These are phyloP conservation scores for Esox lucius DNA, from an alignment of 2,797 vertebrate species.

Conservation along the genomic window DNA sequence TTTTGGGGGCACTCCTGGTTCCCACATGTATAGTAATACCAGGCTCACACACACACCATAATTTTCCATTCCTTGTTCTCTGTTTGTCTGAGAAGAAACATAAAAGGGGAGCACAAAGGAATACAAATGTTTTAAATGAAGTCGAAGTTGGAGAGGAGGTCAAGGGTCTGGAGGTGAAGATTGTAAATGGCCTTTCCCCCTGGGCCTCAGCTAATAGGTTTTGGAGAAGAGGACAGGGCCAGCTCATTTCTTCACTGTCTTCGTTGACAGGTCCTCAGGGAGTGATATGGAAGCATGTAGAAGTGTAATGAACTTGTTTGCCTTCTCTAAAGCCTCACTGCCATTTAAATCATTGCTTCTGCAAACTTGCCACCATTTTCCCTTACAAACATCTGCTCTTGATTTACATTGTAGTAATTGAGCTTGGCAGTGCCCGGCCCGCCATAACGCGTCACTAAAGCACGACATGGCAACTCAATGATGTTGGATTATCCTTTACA, in stretches of 20 bases:
- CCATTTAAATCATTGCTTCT: constrained; percentile 75
- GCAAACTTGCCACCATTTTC: constrained; percentile 56
- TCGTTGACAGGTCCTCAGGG: constrained; percentile 72
- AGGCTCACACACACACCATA: neutral
- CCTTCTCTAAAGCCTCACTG: constrained; percentile 69
- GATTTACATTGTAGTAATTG: constrained; percentile 44
- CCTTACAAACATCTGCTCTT: constrained; percentile 66
- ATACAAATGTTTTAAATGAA: constrained; percentile 71
- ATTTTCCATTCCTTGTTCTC: constrained; percentile 40
- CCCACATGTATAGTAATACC: no score
- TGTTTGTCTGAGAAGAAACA: constrained; percentile 52
- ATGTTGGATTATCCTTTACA: no score
- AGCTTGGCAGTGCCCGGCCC: no score
- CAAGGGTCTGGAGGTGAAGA: constrained; percentile 68
- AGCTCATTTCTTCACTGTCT: constrained; percentile 70
- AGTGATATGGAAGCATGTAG: constrained; percentile 74
- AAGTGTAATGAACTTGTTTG: constrained; percentile 81
- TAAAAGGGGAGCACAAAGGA: constrained; percentile 60
- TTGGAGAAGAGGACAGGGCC: constrained; percentile 63
- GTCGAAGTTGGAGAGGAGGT: constrained; percentile 59
- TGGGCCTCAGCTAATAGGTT: constrained; percentile 74
- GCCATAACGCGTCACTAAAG: no score
- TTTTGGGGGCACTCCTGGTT: no score
- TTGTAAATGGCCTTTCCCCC: constrained; percentile 75
- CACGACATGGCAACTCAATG: no score